A percentile compares a stretch with the other conserved stretches of the same genome.
These are phyloP conservation scores for Euleptes europaea DNA, from an alignment of 2,113 vertebrate species.

Conservation along the genomic window DNA sequence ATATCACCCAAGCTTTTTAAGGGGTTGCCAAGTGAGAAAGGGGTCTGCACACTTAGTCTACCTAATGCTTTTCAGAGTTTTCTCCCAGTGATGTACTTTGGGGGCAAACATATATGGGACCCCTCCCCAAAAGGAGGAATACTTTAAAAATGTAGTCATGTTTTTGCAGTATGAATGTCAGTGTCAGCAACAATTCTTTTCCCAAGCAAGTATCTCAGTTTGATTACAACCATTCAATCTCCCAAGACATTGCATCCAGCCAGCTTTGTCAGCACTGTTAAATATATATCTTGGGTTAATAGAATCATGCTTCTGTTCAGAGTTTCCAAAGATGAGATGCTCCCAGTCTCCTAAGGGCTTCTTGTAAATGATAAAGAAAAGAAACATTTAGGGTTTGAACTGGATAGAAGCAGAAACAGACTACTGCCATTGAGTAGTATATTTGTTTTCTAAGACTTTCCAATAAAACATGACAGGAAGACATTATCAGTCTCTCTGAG, in stretches of 20 bases:
- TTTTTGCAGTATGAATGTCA: background rate
- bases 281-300: constrained; percentile 7
- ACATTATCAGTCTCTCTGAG: background rate
- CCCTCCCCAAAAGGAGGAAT: background rate
- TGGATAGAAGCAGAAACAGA: background rate
- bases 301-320: background rate
- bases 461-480: constrained; percentile 16
- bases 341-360: background rate
- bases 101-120: background rate
- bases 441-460: constrained; percentile 27
- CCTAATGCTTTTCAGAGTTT: background rate
- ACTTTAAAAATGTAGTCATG: background rate
- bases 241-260: background rate
- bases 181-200: background rate
- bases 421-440: background rate
- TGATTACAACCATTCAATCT: background rate
- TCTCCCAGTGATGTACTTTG: too few relatives aligned
- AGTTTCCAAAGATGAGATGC: background rate
- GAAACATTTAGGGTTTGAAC: constrained; percentile 21
- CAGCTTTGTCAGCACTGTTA: background rate
- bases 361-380: constrained; percentile 7
- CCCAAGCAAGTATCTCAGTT: background rate
- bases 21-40: background rate
- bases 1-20: background rate
- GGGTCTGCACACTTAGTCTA: background rate